These are phyloP conservation scores for Psilopsiagon aurifrons DNA, from an alignment of 2,113 vertebrate genomes.

Conservation along the genomic window DNA sequence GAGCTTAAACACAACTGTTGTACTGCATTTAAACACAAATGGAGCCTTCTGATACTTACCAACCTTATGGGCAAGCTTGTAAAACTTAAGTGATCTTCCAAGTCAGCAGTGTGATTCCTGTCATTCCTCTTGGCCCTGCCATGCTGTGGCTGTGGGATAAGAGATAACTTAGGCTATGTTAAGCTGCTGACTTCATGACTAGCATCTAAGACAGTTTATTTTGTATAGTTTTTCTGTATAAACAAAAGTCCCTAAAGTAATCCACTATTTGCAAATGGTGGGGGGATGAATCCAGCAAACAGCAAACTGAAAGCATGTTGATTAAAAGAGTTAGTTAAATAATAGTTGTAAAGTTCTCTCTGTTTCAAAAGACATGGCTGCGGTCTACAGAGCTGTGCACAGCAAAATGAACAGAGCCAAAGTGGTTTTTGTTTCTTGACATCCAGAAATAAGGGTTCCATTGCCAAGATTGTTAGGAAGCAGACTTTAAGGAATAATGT, in stretches of 20 bases:
- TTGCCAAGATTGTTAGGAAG: background rate
- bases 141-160: background rate
- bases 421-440: background rate
- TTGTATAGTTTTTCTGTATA: background rate
- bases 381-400: background rate
- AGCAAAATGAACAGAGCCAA: background rate
- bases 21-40: background rate
- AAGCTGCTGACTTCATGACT: background rate
- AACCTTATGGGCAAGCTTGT: background rate
- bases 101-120: accelerated
- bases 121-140: background rate
- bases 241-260: background rate
- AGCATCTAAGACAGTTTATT: background rate
- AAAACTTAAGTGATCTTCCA: background rate
- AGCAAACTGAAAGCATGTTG: background rate
- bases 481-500: background rate
- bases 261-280: background rate
- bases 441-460: background rate
- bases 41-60: background rate
- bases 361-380: background rate
- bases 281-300: background rate
- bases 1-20: background rate
- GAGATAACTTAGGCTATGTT: background rate
- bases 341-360: background rate
- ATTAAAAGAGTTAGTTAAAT: background rate